These are phyloP conservation scores for Gymnocheta viridis DNA, from an alignment of 2,888 invertebrate genomes.

Conservation along the genomic window DNA sequence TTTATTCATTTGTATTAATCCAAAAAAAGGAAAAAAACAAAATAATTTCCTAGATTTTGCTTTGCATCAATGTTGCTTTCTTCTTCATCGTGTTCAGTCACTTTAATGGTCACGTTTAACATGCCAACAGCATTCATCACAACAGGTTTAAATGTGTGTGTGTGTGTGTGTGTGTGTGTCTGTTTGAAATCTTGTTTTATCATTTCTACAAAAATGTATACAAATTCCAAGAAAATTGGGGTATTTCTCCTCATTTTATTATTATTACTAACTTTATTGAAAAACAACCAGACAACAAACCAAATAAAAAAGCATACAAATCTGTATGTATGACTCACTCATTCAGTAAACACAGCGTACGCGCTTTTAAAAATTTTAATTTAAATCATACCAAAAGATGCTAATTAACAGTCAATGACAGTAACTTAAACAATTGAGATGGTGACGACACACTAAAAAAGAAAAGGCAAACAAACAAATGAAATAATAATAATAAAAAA, in stretches of 20 bases:
- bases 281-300: neutral
- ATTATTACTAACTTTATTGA: conserved; percentile 40
- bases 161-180: conserved; percentile 5
- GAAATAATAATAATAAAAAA: neutral
- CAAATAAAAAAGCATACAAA: conserved; percentile 21
- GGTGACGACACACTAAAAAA: neutral
- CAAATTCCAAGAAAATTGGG: conserved; percentile 68
- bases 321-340: conserved; percentile 42
- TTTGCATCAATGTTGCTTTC: neutral
- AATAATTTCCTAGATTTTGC: neutral
- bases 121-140: conserved; percentile 28
- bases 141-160: neutral
- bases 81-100: neutral
- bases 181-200: conserved; percentile 25
- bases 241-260: conserved; percentile 54
- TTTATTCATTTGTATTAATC: neutral
- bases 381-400: conserved; percentile 19
- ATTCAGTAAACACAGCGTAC: neutral
- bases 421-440: neutral
- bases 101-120: conserved; percentile 20
- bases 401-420: neutral
- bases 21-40: neutral
- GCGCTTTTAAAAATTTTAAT: conserved; percentile 5
- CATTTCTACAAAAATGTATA: conserved; percentile 66
- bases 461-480: neutral